Conservation (phyloP, 1,140 invertebrate genomes). For the Grapholita molesta region DNA sequence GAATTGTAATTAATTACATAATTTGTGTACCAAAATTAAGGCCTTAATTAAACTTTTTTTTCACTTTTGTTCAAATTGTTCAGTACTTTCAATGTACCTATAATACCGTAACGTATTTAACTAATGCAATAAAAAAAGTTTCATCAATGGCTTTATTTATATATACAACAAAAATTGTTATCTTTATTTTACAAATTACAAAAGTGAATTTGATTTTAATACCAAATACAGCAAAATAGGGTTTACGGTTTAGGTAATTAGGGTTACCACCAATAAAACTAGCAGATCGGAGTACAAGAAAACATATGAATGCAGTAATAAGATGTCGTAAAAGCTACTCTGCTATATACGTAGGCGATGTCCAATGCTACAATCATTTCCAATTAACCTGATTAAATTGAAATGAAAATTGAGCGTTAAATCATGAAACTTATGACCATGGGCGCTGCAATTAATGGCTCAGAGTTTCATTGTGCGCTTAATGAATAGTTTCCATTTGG, state of each 20-base stretch:
- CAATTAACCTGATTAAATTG: background rate
- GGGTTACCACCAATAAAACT: background rate
- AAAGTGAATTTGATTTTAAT: too few species aligned
- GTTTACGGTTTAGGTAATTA: too few species aligned
- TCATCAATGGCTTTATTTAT: too few species aligned
- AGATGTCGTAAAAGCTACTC: background rate
- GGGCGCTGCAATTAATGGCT: background rate
- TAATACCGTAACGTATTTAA: too few species aligned
- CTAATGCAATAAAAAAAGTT: too few species aligned
- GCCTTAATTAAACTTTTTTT: too few species aligned
- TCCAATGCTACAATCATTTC: background rate
- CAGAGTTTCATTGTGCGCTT: background rate
- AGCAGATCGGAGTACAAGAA: background rate
- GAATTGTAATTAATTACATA: too few species aligned
- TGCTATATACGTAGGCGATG: background rate
- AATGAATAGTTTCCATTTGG: background rate
- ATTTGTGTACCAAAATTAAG: too few species aligned
- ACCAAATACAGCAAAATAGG: background rate
- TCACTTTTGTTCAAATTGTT: too few species aligned
- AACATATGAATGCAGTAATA: background rate
- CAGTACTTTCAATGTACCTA: too few species aligned
- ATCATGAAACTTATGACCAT: background rate
- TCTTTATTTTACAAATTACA: too few species aligned
- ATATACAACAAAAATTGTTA: too few species aligned
- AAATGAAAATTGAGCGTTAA: background rate